Percentiles rank a stretch among this genome's conserved stretches.
These are phyloP conservation scores for Tetragonula carbonaria DNA, from an alignment of 2,888 invertebrate species.

Conservation along the genomic window DNA sequence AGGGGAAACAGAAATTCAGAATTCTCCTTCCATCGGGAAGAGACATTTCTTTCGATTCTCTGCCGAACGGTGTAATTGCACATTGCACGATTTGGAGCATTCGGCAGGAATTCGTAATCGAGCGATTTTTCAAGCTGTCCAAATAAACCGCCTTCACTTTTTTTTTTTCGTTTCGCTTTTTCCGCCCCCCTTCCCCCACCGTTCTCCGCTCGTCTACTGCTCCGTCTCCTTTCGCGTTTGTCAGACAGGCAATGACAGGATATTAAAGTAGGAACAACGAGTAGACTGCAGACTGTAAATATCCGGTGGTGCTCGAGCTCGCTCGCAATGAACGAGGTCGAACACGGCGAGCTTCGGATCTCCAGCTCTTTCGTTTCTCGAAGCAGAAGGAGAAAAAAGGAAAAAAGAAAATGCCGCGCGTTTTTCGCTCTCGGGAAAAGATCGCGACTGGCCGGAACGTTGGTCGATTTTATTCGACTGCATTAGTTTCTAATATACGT, in stretches of 20 bases:
- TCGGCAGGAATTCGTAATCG: slow-evolving; percentile 20
- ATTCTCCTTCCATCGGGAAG: too few species aligned
- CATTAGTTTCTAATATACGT: too few species aligned
- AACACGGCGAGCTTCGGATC: slow-evolving; percentile 52
- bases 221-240: slow-evolving; percentile 73
- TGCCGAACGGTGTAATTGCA: too few species aligned
- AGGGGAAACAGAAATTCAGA: too few species aligned
- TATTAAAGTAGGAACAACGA: slow-evolving; percentile 80
- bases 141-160: slow-evolving; percentile 37
- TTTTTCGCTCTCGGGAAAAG: background rate
- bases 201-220: slow-evolving; percentile 55
- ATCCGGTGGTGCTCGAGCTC: slow-evolving; percentile 75
- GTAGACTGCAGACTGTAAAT: slow-evolving; percentile 80
- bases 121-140: slow-evolving; percentile 31
- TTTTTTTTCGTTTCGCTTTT: slow-evolving; percentile 18
- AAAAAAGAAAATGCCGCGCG: background rate
- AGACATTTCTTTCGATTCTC: too few species aligned
- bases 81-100: too few species aligned
- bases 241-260: slow-evolving; percentile 78
- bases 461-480: too few species aligned
- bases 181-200: slow-evolving; percentile 5
- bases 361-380: slow-evolving; percentile 47
- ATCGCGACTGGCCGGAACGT: too few species aligned
- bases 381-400: too few species aligned
- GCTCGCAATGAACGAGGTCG: slow-evolving; percentile 69